Evolutionary conservation across 2,113 vertebrate genomes (phyloP).

Genomic region (Eulemur macaco): DNA sequence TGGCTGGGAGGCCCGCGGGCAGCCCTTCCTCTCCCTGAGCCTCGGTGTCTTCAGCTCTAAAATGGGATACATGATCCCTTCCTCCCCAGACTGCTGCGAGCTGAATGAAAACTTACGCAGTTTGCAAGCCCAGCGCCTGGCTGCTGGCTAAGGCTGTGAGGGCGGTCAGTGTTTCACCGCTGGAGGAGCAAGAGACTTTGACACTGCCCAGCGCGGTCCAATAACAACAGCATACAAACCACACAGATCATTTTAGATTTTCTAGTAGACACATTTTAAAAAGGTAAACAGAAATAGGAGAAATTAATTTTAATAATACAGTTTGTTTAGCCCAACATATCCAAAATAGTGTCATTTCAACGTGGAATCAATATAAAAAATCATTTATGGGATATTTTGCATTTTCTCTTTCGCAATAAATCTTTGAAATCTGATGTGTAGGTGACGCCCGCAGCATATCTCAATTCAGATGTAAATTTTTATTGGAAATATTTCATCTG

Average conservation of each 20-base stretch:
- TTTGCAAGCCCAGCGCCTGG: background rate
- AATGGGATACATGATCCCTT: background rate
- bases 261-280: background rate
- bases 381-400: background rate
- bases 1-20: background rate
- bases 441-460: background rate
- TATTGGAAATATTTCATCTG: background rate
- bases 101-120: accelerated
- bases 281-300: background rate
- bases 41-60: background rate
- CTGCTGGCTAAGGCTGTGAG: accelerated
- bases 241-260: background rate
- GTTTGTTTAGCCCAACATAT: background rate
- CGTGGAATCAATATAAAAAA: background rate
- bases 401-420: background rate
- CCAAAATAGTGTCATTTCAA: background rate
- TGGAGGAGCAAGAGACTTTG: background rate
- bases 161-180: background rate
- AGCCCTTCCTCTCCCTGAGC: accelerated
- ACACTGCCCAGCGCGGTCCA: background rate
- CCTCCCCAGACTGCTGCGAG: background rate
- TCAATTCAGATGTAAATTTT: background rate
- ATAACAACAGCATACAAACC: background rate
- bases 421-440: background rate
- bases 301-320: background rate